Base-by-base conservation (phyloP, 2,888 invertebrate species). In the Brenthis daphne region DNA sequence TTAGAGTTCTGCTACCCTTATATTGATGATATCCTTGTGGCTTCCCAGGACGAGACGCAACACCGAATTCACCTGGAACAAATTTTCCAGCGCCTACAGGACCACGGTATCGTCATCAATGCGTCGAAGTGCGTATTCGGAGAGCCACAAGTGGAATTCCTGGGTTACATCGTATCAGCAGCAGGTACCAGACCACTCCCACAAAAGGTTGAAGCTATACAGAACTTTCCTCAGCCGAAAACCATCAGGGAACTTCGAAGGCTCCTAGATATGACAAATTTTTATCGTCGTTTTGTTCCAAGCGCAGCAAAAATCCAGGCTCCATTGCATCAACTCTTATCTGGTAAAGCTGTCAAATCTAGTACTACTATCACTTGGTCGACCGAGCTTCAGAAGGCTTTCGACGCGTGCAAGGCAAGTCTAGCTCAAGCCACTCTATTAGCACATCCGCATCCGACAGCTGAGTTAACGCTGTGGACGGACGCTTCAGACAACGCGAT, bases 401-500 rank as follows among this genome's bases (percentile, higher is more conserved):
- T 65, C 54, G 11, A 33, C 8, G 13, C 24, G n/a, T 64, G 64
- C 12, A 68, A 68, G n/a, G 33, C 16, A 33, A 54, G 68, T 47
- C 20, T 64, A 20, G 50, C 51, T 13, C 16, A 57, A 3, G 57
- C 64, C 1, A 29, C 64, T 12, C 33, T 65, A 3, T 29, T 65
- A 6, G 55, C 56, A 24, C 64, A 64, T 20, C 56, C 56, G 6
- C 13, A 56, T 14, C 48, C 48, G 2, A 29, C 20, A 4, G 64
- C 64, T n/a, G 29, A 65, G 13, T 20, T 68, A 29, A 50, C 64
- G 3, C 8, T 64, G 14, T 13, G 29, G 4, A 74, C 74, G 0
- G 83, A 85, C 68, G 86, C 85, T 1, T 86, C 85, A 2, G 79
- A 84, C 54, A 67, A 53, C 3, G 77, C 83, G 3, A 75, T 85